Evolutionary conservation across 2,797 vertebrate genomes (phyloP), one percentile per base, ranked within the genome.

Genomic region (Gorsachius magnificus): DNA sequence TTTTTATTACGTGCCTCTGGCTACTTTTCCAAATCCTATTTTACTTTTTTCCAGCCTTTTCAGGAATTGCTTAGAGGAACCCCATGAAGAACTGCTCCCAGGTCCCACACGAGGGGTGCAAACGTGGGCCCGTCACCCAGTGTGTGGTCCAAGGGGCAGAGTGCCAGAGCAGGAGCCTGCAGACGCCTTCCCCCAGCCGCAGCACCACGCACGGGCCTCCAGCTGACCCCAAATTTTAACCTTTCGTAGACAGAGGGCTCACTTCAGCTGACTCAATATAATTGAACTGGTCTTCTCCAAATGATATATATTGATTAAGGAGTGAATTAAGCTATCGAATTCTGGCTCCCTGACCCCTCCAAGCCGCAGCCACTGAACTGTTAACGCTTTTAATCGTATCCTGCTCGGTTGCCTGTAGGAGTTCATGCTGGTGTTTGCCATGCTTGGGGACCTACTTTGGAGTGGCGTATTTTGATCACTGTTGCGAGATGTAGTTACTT

Each of bases 241-340:
- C 41, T n/a, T 90, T 45, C 58, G 15, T 8, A 65, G 80, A 56
- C 60, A 56, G 29, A 60, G 80, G 65, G 10, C 17, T 93, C 60
- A 50, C 54, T 78, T 86, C 89, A 94, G 35, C 54, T 35, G 33
- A 41, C 36, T 82, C 56, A 24, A 29, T 61, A 31, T 11, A 87
- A 89, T 36, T 71, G 83, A 90, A 9, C 22, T 5, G 5, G 28
- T 76, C 57, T 78, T 76, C 89, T 91, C 66, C 81, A 86, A 85
- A 90, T 33, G 2, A 36, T 72, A 60, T 16, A 2, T 70, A 90
- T 95, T 79, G 94, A 95, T 90, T 89, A 77, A 82, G 14, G 93
- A 92, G 78, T 93, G 94, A 94, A 89, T 95, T 36, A 96, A 93
- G 54, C 57, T 17, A 83, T 68, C 7, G 33, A 89, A 89, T 76